phyloP scores from a whole-genome alignment of 2,888 invertebrate species.

The Apeira syringaria region DNA sequence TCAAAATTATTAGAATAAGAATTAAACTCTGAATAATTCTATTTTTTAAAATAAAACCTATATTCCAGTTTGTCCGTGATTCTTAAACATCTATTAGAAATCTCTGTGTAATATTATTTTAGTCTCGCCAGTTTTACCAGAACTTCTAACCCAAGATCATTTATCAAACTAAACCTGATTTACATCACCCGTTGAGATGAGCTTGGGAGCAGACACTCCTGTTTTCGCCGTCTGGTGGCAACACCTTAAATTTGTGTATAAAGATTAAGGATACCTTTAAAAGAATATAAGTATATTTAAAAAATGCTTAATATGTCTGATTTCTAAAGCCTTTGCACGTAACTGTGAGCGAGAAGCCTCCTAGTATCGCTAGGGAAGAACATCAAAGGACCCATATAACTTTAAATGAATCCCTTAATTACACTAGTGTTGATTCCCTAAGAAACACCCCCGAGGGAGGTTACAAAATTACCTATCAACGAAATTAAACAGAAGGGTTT shows the following conservation, averaged over 20 bases:
- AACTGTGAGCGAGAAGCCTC: slow-evolving; percentile 20
- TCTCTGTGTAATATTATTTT: slow-evolving; percentile 1
- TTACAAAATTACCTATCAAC: slow-evolving; percentile 69
- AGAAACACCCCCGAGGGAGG: slow-evolving; percentile 61
- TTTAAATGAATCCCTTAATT: slow-evolving; percentile 79
- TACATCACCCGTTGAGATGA: slow-evolving; percentile 18
- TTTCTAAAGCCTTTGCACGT: neutral
- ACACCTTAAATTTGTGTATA: too few species aligned
- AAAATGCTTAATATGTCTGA: too few species aligned
- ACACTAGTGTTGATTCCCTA: slow-evolving; percentile 76
- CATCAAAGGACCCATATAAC: slow-evolving; percentile 67
- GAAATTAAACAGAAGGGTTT: slow-evolving; percentile 66
- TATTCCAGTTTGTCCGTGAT: too few species aligned
- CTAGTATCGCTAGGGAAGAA: slow-evolving; percentile 25
- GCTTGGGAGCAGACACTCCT: neutral
- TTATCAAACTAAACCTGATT: slow-evolving; percentile 49
- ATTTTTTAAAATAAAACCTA: too few species aligned
- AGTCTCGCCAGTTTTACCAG: slow-evolving; percentile 2
- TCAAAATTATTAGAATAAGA: too few species aligned
- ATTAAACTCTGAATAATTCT: too few species aligned
- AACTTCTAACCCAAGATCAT: slow-evolving; percentile 36
- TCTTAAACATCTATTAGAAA: too few species aligned
- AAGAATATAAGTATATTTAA: too few species aligned
- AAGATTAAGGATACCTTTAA: too few species aligned
- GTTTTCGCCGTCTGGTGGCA: neutral